Base-by-base conservation (phyloP, 2,888 invertebrate species). In the Leptinotarsa tumamoca region DNA sequence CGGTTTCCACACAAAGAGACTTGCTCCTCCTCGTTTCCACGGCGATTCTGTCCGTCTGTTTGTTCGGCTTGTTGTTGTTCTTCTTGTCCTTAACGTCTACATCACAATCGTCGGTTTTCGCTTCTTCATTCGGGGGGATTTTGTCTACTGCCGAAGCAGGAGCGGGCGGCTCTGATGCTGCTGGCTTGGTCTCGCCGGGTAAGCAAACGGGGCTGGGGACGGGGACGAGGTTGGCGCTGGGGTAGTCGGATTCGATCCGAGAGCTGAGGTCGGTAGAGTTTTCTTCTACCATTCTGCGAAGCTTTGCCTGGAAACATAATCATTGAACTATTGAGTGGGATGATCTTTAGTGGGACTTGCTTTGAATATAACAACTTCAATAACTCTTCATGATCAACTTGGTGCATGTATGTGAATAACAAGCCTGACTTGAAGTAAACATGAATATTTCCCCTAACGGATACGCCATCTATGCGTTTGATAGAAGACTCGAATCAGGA, bases 241-340 rank as follows among this genome's bases (percentile, higher is more conserved):
- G 86, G 79, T 86, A 87, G 73, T 88, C 88, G 86, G 87, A 84
- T 74, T 87, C 87, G 80, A 87, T 87, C 86, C 87, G 87, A 83
- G 87, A 82, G 82, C 86, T 84, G 78, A 87, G 80, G 78, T 86
- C 89, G 78, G 89, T 88, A 84, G 90, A 89, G 90, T 95, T 95
- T 91, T 96, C 95, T 90, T 95, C 95, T 87, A 95, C 95, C 95
- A 95, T 95, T 90, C 94, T 95, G 90, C 95, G 87, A 85, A 87
- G 85, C 85, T 86, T 87, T 83, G 85, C 86, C 87, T 87, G 77
- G 5, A 84, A 86, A 27, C 43, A 52, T 17, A 52, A 23, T 43
- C 17, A 27, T 43, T 10, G 4, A 66, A 17, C 52, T 52, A 33
- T 2, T 13, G 43, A 43, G 3, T 43, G 10, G 0, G 43, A 43